Evolutionary conservation across 2,113 vertebrate genomes (phyloP).

Genomic region (Turnix velox): DNA sequence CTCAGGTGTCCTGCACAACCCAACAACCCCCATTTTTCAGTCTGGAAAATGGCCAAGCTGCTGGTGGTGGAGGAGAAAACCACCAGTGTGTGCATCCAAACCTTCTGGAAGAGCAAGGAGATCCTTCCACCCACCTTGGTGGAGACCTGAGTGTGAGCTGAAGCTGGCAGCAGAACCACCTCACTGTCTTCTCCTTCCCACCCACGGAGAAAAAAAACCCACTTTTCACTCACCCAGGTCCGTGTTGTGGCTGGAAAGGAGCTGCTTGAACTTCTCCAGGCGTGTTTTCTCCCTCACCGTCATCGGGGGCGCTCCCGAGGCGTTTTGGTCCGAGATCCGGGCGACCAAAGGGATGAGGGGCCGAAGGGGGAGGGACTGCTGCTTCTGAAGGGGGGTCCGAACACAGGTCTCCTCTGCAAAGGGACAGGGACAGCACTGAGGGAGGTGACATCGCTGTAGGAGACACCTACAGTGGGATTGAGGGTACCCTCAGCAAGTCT

Average conservation of each 20-base stretch:
- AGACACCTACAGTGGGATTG: no score
- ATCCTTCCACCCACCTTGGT: neutral
- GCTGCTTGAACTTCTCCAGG: constrained; percentile 91
- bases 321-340: constrained; percentile 96
- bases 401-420: constrained; percentile 72
- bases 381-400: constrained; percentile 85
- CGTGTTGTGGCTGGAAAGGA: constrained; percentile 90
- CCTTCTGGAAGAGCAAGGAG: neutral
- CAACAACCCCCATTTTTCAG: neutral
- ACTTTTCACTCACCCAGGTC: constrained; percentile 83
- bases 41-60: neutral
- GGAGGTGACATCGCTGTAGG: no score
- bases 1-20: neutral
- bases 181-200: neutral
- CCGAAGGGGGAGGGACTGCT: constrained; percentile 89
- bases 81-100: neutral
- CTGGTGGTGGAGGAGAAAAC: neutral
- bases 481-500: no score
- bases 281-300: constrained; percentile 92
- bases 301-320: constrained; percentile 93
- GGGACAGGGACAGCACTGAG: neutral
- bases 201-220: neutral
- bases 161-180: neutral
- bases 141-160: neutral
- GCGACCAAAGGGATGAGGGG: constrained; percentile 93